Base-by-base conservation (phyloP, 1,140 invertebrate species). In the Bombus waltoni region DNA sequence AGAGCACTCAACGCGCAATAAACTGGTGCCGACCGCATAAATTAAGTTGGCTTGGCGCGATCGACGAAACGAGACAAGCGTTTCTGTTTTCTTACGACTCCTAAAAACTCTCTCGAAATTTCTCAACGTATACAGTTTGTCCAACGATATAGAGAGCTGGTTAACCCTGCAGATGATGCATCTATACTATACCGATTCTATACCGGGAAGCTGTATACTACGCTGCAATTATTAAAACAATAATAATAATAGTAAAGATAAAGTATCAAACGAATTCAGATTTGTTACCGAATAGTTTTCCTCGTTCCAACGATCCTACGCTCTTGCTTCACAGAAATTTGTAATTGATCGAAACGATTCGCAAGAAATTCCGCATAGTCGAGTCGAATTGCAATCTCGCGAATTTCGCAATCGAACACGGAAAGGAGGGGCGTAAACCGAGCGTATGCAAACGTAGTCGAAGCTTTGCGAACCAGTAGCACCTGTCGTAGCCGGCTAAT, bases 401-500 rank as follows among this genome's bases (percentile, higher is more conserved):
- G 44, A 74, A 74, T 88, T 90, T 86, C 80, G 75, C 70, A 70
- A 83, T 10, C 62, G 44, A 44, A 47, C 8, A 22, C 4, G 47
- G 40, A 28, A 53, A 57, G 32, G 87, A 32, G 62, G 9, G 68
- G 47, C 77, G 85, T 81, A 80, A 84, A 53, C 88, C 86, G 85
- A 83, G 87, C 78, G 87, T 89, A 93, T 89, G 92, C 91, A 92
- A 93, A 92, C 91, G 89, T 81, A 85, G 88, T 83, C 65, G 83
- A 77, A 89, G 84, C 85, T 75, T 87, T 74, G 87, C 88, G 83
- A 91, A 84, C 89, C 88, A 62, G 90, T 92, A 90, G 93, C 94
- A 94, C 94, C 94, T 94, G 94, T 94, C 94, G 89, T 88, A 76
- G 79, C 87, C 89, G 89, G 92, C 92, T 94, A 94, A 94, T 94